Conservation (phyloP, 2,888 invertebrate genomes). For the Volucella inanis region DNA sequence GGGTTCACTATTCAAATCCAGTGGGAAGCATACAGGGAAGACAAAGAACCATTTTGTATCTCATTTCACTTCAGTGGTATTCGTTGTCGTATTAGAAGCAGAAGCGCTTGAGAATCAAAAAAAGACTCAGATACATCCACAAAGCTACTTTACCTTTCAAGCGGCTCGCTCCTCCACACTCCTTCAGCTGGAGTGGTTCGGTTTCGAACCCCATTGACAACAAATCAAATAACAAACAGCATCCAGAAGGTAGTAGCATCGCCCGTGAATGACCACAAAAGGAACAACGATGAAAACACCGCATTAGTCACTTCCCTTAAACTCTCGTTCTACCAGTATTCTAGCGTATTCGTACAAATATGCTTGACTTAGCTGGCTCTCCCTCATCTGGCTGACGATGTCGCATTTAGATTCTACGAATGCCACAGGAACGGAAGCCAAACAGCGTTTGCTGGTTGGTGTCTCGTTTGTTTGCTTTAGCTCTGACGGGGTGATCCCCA, state of each 20-base stretch:
- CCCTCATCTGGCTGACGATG: slow-evolving; percentile 53
- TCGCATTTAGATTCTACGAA: slow-evolving; percentile 67
- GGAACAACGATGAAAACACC: slow-evolving; percentile 71
- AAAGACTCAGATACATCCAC: slow-evolving; percentile 42
- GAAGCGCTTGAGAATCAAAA: slow-evolving; percentile 70
- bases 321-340: slow-evolving; percentile 18
- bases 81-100: slow-evolving; percentile 37
- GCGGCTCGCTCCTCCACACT: too few species aligned
- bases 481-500: slow-evolving; percentile 57
- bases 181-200: slow-evolving; percentile 47
- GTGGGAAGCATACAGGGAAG: background rate
- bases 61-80: slow-evolving; percentile 57
- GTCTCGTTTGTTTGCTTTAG: slow-evolving; percentile 36
- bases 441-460: slow-evolving; percentile 24
- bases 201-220: slow-evolving; percentile 74
- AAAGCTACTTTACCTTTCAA: slow-evolving; percentile 32
- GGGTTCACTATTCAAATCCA: background rate
- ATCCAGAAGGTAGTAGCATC: slow-evolving; percentile 63
- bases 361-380: slow-evolving; percentile 32
- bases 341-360: too few species aligned
- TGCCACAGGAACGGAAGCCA: slow-evolving; percentile 39
- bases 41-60: slow-evolving; percentile 63
- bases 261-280: slow-evolving; percentile 72
- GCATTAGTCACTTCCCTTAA: slow-evolving; percentile 65
- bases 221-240: slow-evolving; percentile 70